These are phyloP conservation scores for Achlya flavicornis DNA, from an alignment of 2,888 invertebrate genomes.

Conservation along the genomic window DNA sequence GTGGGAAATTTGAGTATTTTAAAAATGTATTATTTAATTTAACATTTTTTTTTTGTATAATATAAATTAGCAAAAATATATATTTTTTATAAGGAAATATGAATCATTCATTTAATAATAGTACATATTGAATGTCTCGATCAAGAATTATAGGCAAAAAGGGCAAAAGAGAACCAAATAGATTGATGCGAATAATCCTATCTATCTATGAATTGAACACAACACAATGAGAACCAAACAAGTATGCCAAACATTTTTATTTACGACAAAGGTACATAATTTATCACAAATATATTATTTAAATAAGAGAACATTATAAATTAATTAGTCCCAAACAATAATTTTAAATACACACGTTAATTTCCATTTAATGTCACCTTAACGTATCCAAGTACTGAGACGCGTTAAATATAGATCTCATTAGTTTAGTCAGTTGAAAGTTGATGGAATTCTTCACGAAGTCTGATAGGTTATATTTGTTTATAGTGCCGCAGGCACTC, in stretches of 20 bases:
- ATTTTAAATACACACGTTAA: neutral
- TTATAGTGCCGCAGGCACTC: conserved; percentile 53
- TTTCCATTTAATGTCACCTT: conserved; percentile 52
- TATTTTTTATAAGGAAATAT: no score
- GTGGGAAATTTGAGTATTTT: no score
- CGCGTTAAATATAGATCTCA: conserved; percentile 64
- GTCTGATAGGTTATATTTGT: conserved; percentile 58
- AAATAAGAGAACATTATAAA: neutral
- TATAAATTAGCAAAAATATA: no score
- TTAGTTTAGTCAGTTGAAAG: conserved; percentile 59
- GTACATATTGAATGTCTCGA: no score
- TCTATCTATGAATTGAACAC: no score
- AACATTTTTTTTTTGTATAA: no score
- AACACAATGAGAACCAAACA: no score
- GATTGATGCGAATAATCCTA: no score
- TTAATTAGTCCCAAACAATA: neutral
- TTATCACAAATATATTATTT: neutral
- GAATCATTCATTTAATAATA: no score
- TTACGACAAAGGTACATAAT: neutral
- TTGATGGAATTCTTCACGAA: conserved; percentile 63
- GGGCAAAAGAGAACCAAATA: no score
- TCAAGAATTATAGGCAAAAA: no score
- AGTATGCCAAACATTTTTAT: neutral
- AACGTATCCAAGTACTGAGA: conserved; percentile 66
- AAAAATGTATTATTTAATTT: no score